phyloP scores from a whole-genome alignment of 2,113 vertebrate genomes.

The Diadophis punctatus region DNA sequence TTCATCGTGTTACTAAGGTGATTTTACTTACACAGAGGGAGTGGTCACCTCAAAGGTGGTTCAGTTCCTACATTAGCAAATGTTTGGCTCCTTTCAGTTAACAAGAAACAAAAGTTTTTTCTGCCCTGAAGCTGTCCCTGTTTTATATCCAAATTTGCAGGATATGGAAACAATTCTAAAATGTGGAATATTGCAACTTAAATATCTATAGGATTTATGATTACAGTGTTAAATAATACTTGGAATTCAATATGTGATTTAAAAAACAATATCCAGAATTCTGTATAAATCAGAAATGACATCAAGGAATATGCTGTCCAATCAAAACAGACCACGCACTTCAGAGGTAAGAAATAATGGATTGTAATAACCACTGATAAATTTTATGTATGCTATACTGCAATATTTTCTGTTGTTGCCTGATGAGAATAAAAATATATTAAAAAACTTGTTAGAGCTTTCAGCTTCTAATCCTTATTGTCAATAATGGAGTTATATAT shows the following conservation, averaged over 20 bases:
- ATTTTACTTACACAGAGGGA: constrained; percentile 42
- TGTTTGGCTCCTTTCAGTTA: constrained; percentile 23
- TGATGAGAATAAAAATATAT: neutral
- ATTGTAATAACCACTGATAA: neutral
- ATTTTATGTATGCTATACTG: constrained; percentile 6
- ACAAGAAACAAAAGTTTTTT: constrained; percentile 2
- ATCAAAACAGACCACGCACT: constrained; percentile 56
- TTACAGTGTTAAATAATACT: constrained; percentile 43
- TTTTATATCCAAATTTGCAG: constrained; percentile 28
- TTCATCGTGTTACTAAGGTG: constrained; percentile 48
- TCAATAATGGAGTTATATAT: neutral
- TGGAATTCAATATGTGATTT: constrained; percentile 38
- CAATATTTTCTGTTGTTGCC: neutral
- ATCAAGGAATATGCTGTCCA: constrained; percentile 49
- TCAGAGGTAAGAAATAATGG: constrained; percentile 68
- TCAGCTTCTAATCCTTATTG: neutral
- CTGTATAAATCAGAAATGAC: constrained; percentile 21
- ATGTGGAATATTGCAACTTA: constrained; percentile 40
- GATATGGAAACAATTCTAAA: constrained; percentile 30
- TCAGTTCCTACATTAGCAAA: neutral
- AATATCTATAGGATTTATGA: constrained; percentile 6
- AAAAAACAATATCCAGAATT: constrained; percentile 11
- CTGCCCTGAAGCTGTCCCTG: constrained; percentile 19
- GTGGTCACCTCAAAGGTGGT: constrained; percentile 32
- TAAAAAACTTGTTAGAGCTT: neutral